phyloP scores from a whole-genome alignment of 2,113 vertebrate genomes.

The Campylorhamphus procurvoides region DNA sequence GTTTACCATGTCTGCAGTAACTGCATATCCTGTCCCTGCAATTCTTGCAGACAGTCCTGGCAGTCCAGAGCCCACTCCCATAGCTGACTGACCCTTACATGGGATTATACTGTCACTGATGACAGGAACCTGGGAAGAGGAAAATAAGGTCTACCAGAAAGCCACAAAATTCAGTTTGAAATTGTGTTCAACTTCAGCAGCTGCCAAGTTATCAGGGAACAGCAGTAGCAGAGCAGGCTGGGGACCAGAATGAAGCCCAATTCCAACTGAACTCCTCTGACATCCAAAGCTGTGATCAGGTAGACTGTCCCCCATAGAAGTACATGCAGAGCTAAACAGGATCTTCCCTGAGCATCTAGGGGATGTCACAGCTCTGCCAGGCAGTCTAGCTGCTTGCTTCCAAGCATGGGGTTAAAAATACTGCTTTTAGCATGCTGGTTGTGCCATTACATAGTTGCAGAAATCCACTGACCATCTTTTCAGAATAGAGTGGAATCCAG shows the following conservation, averaged over 20 bases:
- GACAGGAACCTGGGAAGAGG: not conserved
- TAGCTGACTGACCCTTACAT: not conserved
- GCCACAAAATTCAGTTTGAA: not conserved
- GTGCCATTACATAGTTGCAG: not conserved
- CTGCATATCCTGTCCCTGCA: not conserved
- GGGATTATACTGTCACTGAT: not conserved
- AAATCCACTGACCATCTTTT: not conserved
- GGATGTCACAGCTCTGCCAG: not conserved
- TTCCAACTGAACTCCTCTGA: not conserved
- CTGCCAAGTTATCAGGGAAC: not conserved
- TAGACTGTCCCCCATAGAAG: not conserved
- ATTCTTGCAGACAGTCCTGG: not conserved
- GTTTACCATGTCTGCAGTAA: not conserved
- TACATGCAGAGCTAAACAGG: rapidly evolving
- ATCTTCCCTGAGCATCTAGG: not conserved
- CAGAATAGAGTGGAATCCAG: not conserved
- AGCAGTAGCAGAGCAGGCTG: not conserved
- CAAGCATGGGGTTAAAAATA: not conserved
- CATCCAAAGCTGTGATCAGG: not conserved
- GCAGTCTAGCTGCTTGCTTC: not conserved
- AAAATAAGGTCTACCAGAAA: not conserved
- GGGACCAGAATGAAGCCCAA: not conserved
- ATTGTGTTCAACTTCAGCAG: not conserved
- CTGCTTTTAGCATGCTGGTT: not conserved
- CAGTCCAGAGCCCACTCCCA: not conserved